Conservation (phyloP, 2,888 invertebrate species). For the Agonum fuliginosum region DNA sequence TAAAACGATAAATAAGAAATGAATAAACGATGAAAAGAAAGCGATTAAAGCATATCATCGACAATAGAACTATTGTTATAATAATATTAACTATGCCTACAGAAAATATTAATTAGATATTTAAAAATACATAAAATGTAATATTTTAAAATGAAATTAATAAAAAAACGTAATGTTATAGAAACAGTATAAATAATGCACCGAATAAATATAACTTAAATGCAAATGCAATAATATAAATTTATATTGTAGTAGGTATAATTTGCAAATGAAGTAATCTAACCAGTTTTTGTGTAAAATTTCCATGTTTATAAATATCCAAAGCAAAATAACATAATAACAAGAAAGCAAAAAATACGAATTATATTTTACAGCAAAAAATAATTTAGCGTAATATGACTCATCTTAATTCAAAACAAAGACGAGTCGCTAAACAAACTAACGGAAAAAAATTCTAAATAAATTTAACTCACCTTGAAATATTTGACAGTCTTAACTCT, state of each 20-base stretch:
- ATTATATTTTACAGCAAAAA: too few species aligned
- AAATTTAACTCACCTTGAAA: constrained; percentile 77
- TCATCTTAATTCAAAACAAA: too few species aligned
- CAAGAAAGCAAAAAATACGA: too few species aligned
- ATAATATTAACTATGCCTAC: not conserved
- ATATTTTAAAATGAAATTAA: not conserved
- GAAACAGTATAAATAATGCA: too few species aligned
- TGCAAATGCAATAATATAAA: too few species aligned
- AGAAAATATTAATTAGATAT: not conserved
- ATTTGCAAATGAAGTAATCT: too few species aligned
- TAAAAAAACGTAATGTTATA: too few species aligned
- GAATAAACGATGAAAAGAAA: not conserved
- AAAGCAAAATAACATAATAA: too few species aligned
- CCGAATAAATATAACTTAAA: too few species aligned
- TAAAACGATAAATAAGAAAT: not conserved
- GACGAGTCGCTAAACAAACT: not conserved
- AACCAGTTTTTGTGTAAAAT: not conserved
- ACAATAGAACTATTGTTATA: not conserved
- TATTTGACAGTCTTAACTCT: constrained; percentile 99
- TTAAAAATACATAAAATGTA: not conserved
- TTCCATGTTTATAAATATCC: too few species aligned
- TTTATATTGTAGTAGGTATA: too few species aligned
- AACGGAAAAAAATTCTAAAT: not conserved
- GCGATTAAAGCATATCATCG: not conserved
- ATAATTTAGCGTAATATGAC: too few species aligned